Conservation (phyloP, 2,888 invertebrate genomes). For the Ennomos erosarius region DNA sequence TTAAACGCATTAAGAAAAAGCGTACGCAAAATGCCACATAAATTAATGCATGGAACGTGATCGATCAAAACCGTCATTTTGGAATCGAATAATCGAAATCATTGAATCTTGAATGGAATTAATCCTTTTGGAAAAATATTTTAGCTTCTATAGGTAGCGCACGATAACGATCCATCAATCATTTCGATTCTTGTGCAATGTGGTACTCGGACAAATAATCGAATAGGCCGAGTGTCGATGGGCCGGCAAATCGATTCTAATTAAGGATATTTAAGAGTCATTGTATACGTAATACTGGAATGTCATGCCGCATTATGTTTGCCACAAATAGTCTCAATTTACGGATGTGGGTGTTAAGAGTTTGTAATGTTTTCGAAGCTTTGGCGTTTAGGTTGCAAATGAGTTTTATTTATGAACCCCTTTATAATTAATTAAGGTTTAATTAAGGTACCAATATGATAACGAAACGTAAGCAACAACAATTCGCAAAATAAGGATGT, state of each 20-base stretch:
- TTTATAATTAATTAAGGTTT: too few species aligned
- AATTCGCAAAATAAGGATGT: too few species aligned
- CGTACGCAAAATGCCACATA: conserved; percentile 50
- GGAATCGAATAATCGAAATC: conserved; percentile 46
- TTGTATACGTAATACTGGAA: conserved; percentile 61
- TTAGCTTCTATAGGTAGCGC: conserved; percentile 50
- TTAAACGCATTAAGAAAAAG: conserved; percentile 34
- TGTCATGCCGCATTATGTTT: conserved; percentile 59
- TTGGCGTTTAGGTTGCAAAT: conserved; percentile 7
- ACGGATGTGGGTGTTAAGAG: conserved; percentile 37
- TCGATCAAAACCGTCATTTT: conserved; percentile 57
- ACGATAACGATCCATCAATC: conserved; percentile 65
- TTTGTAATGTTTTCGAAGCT: conserved; percentile 1
- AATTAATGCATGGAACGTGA: conserved; percentile 45
- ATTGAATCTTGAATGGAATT: conserved; percentile 58
- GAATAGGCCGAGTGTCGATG: conserved; percentile 51
- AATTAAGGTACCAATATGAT: too few species aligned
- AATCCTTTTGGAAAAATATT: conserved; percentile 71
- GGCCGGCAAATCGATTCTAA: conserved; percentile 76
- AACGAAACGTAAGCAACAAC: too few species aligned
- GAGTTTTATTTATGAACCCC: background rate
- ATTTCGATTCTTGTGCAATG: conserved; percentile 65
- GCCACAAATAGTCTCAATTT: conserved; percentile 39
- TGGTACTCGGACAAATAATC: conserved; percentile 63
- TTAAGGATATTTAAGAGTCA: conserved; percentile 80